Evolutionary conservation across 2,113 vertebrate species (phyloP).

Genomic region (Hydropotes inermis): DNA sequence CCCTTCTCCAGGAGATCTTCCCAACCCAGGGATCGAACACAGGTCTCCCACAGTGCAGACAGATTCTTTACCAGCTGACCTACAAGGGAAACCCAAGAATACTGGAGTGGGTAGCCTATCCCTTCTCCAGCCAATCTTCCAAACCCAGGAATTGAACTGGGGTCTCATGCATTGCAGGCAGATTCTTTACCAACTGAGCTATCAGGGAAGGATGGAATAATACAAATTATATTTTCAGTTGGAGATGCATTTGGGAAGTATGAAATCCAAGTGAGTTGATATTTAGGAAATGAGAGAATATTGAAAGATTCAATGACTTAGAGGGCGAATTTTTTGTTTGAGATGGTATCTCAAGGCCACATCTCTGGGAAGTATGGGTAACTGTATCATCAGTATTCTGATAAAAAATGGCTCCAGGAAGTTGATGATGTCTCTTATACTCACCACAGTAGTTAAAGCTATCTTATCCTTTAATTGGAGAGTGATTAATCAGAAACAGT

Average conservation of each 20-base stretch:
- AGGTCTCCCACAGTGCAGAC: background rate
- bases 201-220: background rate
- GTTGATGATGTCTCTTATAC: background rate
- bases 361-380: background rate
- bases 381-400: background rate
- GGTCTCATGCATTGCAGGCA: background rate
- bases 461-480: background rate
- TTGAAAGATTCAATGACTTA: background rate
- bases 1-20: background rate
- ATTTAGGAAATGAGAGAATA: background rate
- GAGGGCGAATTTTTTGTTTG: background rate
- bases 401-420: background rate
- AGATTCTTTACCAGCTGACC: background rate
- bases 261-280: background rate
- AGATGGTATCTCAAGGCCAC: background rate
- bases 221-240: background rate
- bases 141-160: background rate
- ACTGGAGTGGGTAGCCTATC: background rate
- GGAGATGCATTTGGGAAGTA: background rate
- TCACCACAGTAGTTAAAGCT: background rate
- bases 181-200: background rate
- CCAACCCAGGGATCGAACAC: background rate
- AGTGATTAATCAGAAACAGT: background rate
- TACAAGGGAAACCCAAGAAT: background rate
- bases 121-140: background rate